Conservation (phyloP, 2,888 invertebrate genomes). For the Drosophila recens region DNA sequence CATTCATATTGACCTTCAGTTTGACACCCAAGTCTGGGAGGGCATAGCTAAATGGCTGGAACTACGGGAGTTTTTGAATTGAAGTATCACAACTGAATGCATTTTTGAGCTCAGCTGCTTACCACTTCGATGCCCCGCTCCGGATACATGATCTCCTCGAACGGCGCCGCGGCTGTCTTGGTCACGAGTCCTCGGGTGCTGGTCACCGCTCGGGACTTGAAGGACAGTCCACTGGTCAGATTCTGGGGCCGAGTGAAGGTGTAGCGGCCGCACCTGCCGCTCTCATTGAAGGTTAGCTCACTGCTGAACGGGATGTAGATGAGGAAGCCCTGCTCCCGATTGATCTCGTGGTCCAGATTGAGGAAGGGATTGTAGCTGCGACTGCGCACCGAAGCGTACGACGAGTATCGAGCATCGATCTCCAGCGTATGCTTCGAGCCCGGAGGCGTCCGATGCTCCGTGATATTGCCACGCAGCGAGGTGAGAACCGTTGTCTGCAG, state of each 20-base stretch:
- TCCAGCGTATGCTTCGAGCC: conserved; percentile 88
- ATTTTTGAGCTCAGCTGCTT: neutral
- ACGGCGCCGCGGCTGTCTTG: conserved; percentile 79
- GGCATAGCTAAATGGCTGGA: conserved; percentile 82
- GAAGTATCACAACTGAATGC: neutral
- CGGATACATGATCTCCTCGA: conserved; percentile 83
- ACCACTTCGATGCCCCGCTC: conserved; percentile 83
- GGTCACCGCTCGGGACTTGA: conserved; percentile 85
- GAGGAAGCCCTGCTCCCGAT: conserved; percentile 89
- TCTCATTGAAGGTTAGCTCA: conserved; percentile 82
- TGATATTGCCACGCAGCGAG: conserved; percentile 90
- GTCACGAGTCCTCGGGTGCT: conserved; percentile 83
- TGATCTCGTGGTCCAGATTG: conserved; percentile 88
- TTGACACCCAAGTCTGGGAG: conserved; percentile 83
- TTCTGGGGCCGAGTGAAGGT: conserved; percentile 84
- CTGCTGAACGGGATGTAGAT: conserved; percentile 88
- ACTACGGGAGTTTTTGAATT: conserved; percentile 58
- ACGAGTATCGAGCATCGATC: conserved; percentile 87
- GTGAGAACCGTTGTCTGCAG: conserved; percentile 86
- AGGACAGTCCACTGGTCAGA: conserved; percentile 84
- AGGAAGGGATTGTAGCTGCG: conserved; percentile 88
- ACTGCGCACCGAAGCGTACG: conserved; percentile 86
- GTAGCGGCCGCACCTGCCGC: conserved; percentile 79
- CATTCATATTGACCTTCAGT: conserved; percentile 82
- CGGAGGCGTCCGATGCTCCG: conserved; percentile 87